Base-by-base conservation (phyloP, 2,888 invertebrate genomes). In the Eupithecia insigniata region DNA sequence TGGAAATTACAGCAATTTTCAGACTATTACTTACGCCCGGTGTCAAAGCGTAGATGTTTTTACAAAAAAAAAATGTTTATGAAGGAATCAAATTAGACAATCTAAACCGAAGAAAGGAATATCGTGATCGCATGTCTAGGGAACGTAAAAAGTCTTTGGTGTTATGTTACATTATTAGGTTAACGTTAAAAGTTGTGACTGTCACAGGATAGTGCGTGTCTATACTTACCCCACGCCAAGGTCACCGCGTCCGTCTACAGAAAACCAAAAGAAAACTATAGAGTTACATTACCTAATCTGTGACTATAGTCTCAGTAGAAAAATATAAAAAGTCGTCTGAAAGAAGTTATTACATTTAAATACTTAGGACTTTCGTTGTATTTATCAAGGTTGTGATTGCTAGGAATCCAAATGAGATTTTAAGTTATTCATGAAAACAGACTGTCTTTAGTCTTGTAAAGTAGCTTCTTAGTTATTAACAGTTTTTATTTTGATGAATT, bases 121-220 rank as follows among this genome's bases (percentile, higher is more conserved):
- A 79, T 72, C 78, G 72, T 72, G 82, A 78, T 89, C 79, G 89
- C 89, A 85, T 89, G 89, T 84, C 85, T 73, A 62, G 43, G 61
- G 72, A 70, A 83, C 79, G 84, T 84, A 82, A 84, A 80, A 51
- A 55, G 26, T 55, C 22, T 22, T 55, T 22, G 51, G 81, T 79
- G 79, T 81, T 81, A 82, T 79, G 79, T 81, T 81, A 82, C 39
- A 70, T 43, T 77, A 79, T 76, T 86, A 85, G 86, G 83, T 81
- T 82, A 80, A 73, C 77, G 72, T 70, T 70, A 72, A 79, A 67
- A 36, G 43, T 61, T 66, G 71, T 69, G 67, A 79, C 84, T 81
- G 84, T 83, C 84, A 83, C 80, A 79, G 79, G 67, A 76, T 81
- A 77, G 76, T 67, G 80, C 80, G 80, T 82, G 83, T 82, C 83